Evolutionary conservation across 1,140 invertebrate genomes (phyloP).

Genomic region (Drosophila guanche): DNA sequence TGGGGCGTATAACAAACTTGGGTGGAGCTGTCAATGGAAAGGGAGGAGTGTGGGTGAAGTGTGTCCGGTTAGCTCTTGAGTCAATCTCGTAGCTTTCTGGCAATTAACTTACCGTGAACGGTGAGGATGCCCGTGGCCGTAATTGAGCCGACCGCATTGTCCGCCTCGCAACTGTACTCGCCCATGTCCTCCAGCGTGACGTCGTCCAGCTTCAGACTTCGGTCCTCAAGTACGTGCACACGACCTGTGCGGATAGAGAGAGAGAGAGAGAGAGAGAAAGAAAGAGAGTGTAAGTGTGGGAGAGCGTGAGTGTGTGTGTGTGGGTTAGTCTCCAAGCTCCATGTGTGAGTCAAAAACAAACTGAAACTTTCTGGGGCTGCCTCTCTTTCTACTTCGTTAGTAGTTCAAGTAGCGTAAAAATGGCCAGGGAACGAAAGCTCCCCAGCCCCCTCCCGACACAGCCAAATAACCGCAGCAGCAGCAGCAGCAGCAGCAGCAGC

Average conservation of each 20-base stretch:
- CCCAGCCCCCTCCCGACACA: conserved; percentile 12
- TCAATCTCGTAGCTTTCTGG: conserved; percentile 11
- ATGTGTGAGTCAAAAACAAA: conserved; percentile 40
- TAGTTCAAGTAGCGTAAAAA: conserved; percentile 82
- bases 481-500: no score
- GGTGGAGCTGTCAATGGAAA: conserved; percentile 85
- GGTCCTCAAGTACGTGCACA: conserved; percentile 91
- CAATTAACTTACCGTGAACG: conserved; percentile 89
- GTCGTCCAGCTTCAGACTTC: conserved; percentile 90
- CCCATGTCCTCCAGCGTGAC: conserved; percentile 92
- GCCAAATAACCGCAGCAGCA: conserved; percentile 62
- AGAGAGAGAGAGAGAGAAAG: conserved; percentile 16
- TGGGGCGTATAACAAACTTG: conserved; percentile 86
- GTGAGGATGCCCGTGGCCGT: conserved; percentile 91
- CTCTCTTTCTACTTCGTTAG: conserved; percentile 73
- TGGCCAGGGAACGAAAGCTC: conserved; percentile 54
- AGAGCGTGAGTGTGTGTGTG: conserved; percentile 22
- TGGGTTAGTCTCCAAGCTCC: neutral
- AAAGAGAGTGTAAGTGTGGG: conserved; percentile 10
- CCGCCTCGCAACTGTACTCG: conserved; percentile 95
- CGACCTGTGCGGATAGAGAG: conserved; percentile 83
- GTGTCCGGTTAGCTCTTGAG: conserved; percentile 10
- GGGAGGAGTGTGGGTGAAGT: neutral
- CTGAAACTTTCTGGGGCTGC: conserved; percentile 37
- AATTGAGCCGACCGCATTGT: conserved; percentile 93